A percentile compares a stretch with the other conserved stretches of the same genome.
These are phyloP conservation scores for Dynastes hyllus DNA, from an alignment of 2,888 invertebrate genomes.

Conservation along the genomic window DNA sequence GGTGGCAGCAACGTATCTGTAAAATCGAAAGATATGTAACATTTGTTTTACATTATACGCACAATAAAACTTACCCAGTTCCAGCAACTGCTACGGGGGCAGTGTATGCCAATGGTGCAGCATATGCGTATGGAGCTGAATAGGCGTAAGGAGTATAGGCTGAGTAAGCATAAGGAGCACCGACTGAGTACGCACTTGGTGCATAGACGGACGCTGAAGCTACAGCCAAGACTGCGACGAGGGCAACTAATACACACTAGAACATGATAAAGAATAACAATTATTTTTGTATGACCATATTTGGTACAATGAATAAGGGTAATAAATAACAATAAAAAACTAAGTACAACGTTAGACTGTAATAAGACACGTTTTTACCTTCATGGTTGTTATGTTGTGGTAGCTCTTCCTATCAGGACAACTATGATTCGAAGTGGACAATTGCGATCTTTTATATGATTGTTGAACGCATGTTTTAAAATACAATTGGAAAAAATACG, in stretches of 20 bases:
- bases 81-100: constrained; percentile 43
- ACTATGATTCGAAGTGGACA: constrained; percentile 33
- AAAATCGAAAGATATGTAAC: background rate
- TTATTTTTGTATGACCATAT: background rate
- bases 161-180: constrained; percentile 56
- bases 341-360: background rate
- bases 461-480: constrained; percentile 5
- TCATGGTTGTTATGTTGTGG: constrained; percentile 40
- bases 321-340: background rate
- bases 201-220: constrained; percentile 61
- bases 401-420: constrained; percentile 44
- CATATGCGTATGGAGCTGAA: constrained; percentile 50
- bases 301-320: background rate
- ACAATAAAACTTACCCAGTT: constrained; percentile 46
- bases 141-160: constrained; percentile 53
- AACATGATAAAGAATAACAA: background rate
- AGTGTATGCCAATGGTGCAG: constrained; percentile 30
- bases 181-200: constrained; percentile 24
- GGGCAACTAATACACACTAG: constrained; percentile 55
- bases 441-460: constrained; percentile 42
- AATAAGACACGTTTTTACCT: constrained; percentile 29
- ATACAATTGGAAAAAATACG: constrained; percentile 28
- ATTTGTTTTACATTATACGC: constrained; percentile 46
- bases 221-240: constrained; percentile 66
- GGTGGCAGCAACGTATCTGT: constrained; percentile 73